phyloP scores from a whole-genome alignment of 2,888 invertebrate species.

The Dolichomitus sp. region DNA sequence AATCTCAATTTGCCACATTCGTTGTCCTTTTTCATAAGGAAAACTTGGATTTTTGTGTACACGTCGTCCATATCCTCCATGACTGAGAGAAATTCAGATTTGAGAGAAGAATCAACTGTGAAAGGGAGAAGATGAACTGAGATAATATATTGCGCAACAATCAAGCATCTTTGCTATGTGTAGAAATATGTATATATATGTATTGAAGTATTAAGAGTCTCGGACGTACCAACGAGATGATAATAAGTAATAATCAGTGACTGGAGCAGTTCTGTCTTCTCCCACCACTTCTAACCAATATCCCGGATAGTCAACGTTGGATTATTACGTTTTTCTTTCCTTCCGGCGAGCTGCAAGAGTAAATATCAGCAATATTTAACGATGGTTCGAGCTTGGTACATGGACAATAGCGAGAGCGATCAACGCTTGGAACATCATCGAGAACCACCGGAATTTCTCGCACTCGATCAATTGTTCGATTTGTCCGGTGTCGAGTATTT shows the following conservation, averaged over 20 bases:
- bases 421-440: conserved; percentile 94
- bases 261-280: conserved; percentile 21
- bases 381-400: conserved; percentile 97
- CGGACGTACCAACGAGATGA: conserved; percentile 11
- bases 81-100: background rate
- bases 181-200: conserved; percentile 8
- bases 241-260: conserved; percentile 39
- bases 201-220: background rate
- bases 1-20: conserved; percentile 70
- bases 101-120: background rate
- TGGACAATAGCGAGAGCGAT: conserved; percentile 89
- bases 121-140: background rate
- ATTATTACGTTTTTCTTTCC: background rate
- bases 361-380: conserved; percentile 74
- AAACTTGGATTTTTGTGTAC: conserved; percentile 69
- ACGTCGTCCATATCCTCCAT: conserved; percentile 71
- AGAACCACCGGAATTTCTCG: conserved; percentile 91
- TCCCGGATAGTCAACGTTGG: background rate
- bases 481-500: conserved; percentile 96
- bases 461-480: conserved; percentile 89
- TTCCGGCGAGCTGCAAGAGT: background rate
- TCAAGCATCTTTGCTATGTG: too few species aligned
- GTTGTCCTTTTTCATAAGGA: conserved; percentile 71
- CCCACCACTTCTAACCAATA: conserved; percentile 31
- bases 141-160: background rate